Evolutionary conservation across 2,888 invertebrate genomes (phyloP), one percentile per base, ranked within the genome.

Genomic region (Drosophila cyrtoloma): DNA sequence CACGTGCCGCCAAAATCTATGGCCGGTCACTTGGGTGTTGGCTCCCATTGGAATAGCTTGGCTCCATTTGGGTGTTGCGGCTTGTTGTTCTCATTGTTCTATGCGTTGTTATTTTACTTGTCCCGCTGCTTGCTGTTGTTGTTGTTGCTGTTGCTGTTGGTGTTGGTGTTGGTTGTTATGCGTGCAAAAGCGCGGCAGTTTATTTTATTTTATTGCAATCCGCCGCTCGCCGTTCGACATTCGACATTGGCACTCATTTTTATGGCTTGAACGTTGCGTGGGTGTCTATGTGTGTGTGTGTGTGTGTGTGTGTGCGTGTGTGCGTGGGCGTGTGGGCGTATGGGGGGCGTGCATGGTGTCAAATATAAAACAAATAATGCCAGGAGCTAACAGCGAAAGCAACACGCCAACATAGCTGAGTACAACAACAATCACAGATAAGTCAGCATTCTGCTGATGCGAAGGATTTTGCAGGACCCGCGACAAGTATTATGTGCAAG

Each of bases 131-230:
- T 69, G 42, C 19, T 35, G 35, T 19, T 63, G 52, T 28, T 60
- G 50, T 37, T 65, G 32, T 39, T 65, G n/a, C 32, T 57, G 53
- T 26, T 50, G 60, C 33, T 59, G 37, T 68, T 61, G 59, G 39
- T 57, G 51, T 51, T 64, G 68, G 33, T 71, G 59, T 59, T 58
- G 35, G 30, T 72, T 63, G 57, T 37, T 60, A 60, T 53, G 44
- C 35, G 53, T 44, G 47, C 30, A 59, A 67, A 72, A 81, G 65
- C 77, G 84, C 78, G 86, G 77, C 86, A 82, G 86, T 88, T 88
- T 88, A 86, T 86, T 86, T 88, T 88, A 88, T 88, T 86, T 86
- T 86, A 88, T 86, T 84, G 84, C 86, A 82, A 77, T 79, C 80
- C 71, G 74, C 74, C 75, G 70, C 67, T 70, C 35, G 78, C 58